A percentile compares a stretch with the other conserved stretches of the same genome.
phyloP scores from a whole-genome alignment of 2,113 vertebrate genomes.

The Chloroceryle aenea region DNA sequence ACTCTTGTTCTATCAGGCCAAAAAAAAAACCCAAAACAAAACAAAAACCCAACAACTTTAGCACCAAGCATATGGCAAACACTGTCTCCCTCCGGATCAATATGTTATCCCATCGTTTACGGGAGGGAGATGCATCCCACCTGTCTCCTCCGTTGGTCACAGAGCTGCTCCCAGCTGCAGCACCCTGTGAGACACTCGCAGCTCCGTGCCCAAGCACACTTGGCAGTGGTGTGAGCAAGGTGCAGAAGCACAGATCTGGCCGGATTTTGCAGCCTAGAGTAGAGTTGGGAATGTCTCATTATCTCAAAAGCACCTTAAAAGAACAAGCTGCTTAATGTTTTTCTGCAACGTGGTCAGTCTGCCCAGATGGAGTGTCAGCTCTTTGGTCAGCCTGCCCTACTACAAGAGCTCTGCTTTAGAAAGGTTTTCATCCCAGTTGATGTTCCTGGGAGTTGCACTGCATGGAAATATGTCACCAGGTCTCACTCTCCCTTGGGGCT shows the following conservation, averaged over 20 bases:
- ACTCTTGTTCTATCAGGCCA: neutral
- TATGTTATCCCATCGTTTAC: neutral
- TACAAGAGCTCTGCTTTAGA: neutral
- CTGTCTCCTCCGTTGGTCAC: neutral
- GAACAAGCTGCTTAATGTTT: neutral
- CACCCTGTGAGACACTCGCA: neutral
- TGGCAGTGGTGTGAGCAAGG: neutral
- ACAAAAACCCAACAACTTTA: neutral
- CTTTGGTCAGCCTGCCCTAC: neutral
- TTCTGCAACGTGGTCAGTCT: neutral
- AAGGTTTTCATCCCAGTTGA: neutral
- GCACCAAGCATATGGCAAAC: neutral
- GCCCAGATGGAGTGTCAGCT: fast-evolving
- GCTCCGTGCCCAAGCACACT: neutral
- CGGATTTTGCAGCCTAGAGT: neutral
- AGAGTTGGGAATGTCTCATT: no score
- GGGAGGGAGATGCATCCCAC: neutral
- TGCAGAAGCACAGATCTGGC: neutral
- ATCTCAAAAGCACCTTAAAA: neutral
- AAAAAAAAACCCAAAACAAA: neutral
- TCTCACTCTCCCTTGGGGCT: neutral
- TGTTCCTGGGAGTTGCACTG: neutral
- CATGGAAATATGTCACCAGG: fast-evolving
- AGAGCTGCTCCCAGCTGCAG: neutral
- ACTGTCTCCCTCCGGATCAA: neutral